Conservation (phyloP, 2,888 invertebrate species). For the Arge pagana region DNA sequence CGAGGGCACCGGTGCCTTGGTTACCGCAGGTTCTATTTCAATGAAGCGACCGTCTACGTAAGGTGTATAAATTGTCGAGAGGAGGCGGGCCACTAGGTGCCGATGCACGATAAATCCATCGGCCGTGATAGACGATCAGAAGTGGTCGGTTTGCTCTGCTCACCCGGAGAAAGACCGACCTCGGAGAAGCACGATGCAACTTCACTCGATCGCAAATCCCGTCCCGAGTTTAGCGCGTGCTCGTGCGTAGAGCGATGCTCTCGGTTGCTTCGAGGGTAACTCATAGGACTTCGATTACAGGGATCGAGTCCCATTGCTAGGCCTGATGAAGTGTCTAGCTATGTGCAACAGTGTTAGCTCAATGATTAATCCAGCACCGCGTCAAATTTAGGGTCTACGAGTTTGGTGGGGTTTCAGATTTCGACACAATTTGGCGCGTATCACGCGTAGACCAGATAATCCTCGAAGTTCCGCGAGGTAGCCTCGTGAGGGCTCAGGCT, state of each 20-base stretch:
- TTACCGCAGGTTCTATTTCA: conserved; percentile 5
- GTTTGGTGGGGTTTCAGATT: too few relatives aligned
- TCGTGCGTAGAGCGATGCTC: conserved; percentile 20
- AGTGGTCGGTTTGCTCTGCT: conserved; percentile 15
- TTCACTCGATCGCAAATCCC: conserved; percentile 30
- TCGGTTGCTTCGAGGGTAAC: conserved; percentile 23
- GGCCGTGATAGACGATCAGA: conserved; percentile 48
- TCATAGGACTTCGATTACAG: conserved; percentile 28
- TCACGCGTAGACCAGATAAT: too few relatives aligned
- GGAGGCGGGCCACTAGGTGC: conserved; percentile 41
- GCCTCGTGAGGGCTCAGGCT: too few relatives aligned
- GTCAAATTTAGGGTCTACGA: too few relatives aligned
- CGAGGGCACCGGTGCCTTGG: too few relatives aligned
- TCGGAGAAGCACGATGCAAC: conserved; percentile 27
- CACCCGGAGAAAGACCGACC: background rate
- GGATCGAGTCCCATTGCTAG: conserved; percentile 32
- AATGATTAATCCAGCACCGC: too few relatives aligned
- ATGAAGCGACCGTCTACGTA: conserved; percentile 1
- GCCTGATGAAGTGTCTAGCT: too few relatives aligned
- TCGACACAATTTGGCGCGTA: too few relatives aligned
- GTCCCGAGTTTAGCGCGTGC: conserved; percentile 29
- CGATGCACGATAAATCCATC: conserved; percentile 53
- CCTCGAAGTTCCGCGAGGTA: too few relatives aligned
- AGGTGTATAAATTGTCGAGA: conserved; percentile 13
- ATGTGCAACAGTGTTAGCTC: too few relatives aligned